Evolutionary conservation across 1,140 invertebrate species (phyloP), one percentile per base, ranked within the genome.

Genomic region (Magallana ariakensis): DNA sequence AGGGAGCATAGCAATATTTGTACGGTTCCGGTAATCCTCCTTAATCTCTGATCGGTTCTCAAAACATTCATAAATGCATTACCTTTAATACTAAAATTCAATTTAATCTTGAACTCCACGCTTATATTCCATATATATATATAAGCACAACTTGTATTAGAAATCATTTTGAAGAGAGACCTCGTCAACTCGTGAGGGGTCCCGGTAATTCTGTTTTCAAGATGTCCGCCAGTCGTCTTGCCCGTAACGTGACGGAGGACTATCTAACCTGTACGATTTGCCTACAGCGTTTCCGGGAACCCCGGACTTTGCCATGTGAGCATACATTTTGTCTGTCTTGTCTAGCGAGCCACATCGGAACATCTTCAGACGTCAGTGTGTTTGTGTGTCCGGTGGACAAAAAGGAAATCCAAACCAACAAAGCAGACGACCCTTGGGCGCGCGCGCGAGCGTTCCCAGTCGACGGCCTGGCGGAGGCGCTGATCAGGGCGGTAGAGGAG

Each of bases 231-330:
- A 83, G 56, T 11, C 53, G 87, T 60, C 85, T 89, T 15, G 83
- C 83, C 8, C 86, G 57, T 16, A 89, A 89, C 33, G 85, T 89
- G 11, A 89, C 88, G 7, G 83, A 89, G 26, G 88, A 89, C 26
- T 89, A 87, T 16, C 70, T 89, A 9, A 89, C 88, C 5, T 89
- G 88, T 58, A 84, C 85, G 22, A 87, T 89, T 53, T 89, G 88
- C 75, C 85, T 89, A 15, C 80, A 87, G n/a, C 66, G 88, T 55
- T 89, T 70, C 57, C 46, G 80, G 13, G 88, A 89, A 11, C 88
- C 88, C 1, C 11, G 85, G 53, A 87, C 85, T 0, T 46, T 89
- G 10, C 88, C 88, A 16, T 89, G 88, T 87, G 88, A 87, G 56
- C 88, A 89, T 60, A 83, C 88, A 22, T 87, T 89, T 56, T 89